These are phyloP conservation scores for Rhodeus uyekii DNA, from an alignment of 2,797 vertebrate genomes.

Conservation along the genomic window DNA sequence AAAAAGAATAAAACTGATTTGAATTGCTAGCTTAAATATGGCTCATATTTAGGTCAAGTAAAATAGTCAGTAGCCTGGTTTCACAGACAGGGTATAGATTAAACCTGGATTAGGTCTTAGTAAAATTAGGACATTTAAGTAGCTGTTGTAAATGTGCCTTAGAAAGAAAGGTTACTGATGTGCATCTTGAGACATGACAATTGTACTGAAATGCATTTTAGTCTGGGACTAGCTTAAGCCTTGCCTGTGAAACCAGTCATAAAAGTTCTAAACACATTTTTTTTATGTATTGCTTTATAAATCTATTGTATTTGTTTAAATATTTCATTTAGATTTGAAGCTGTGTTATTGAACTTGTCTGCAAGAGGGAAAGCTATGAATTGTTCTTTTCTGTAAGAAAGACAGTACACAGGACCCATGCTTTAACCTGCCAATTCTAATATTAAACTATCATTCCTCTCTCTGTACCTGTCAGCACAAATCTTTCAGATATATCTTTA, in stretches of 20 bases:
- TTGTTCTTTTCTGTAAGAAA: constrained; percentile 9
- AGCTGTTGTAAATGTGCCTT: no score
- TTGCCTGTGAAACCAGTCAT: no score
- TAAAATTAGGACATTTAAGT: no score
- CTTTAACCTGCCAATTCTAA: constrained; percentile 49
- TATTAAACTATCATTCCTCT: constrained; percentile 48
- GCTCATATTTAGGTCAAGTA: background rate
- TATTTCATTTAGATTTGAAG: background rate
- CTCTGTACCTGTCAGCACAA: constrained; percentile 45
- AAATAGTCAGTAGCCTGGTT: no score
- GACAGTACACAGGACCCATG: constrained; percentile 30
- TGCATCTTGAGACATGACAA: no score
- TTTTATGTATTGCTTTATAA: background rate
- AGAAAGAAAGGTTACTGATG: no score
- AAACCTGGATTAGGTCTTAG: no score
- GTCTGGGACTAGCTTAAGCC: no score
- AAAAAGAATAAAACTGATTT: background rate
- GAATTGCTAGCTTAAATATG: background rate
- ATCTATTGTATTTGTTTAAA: background rate
- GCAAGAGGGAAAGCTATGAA: background rate
- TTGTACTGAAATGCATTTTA: no score
- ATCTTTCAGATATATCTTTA: constrained; percentile 39
- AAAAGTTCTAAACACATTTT: background rate
- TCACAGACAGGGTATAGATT: no score
- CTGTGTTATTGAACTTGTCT: background rate